Conservation (phyloP, 2,888 invertebrate genomes). For the Eumerus sabulonum region DNA sequence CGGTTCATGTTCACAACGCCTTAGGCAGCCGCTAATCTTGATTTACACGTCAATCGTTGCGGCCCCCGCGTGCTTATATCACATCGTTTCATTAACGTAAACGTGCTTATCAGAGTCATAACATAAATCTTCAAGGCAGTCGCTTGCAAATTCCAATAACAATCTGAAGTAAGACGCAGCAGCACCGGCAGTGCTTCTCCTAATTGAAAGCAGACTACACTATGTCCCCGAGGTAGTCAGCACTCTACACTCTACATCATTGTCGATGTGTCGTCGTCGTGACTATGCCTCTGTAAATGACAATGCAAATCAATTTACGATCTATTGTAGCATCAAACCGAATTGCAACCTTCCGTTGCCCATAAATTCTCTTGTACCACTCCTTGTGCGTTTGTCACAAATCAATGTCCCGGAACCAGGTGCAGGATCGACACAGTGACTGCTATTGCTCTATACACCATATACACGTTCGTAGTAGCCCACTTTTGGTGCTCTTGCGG, state of each 20-base stretch:
- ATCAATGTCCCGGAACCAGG: constrained; percentile 47
- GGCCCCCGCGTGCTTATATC: neutral
- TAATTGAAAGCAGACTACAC: constrained; percentile 42
- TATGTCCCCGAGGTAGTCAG: constrained; percentile 19
- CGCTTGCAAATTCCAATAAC: constrained; percentile 21
- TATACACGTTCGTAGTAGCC: constrained; percentile 20
- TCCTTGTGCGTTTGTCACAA: constrained; percentile 32
- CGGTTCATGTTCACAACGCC: neutral
- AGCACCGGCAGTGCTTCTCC: neutral
- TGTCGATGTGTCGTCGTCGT: neutral
- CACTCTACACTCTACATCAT: neutral
- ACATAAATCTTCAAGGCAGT: constrained; percentile 18
- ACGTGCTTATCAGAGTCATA: constrained; percentile 50
- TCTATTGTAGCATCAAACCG: constrained; percentile 5
- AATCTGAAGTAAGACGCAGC: constrained; percentile 17
- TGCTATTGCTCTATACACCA: no score
- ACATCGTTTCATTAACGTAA: constrained; percentile 34
- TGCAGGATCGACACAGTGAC: constrained; percentile 16
- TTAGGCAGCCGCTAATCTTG: constrained; percentile 14
- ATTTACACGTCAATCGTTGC: constrained; percentile 12
- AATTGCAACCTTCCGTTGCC: constrained; percentile 12
- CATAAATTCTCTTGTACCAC: neutral
- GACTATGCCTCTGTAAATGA: constrained; percentile 15
- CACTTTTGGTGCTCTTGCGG: constrained; percentile 40
- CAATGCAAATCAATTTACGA: constrained; percentile 59